Base-by-base conservation (phyloP, 1,140 invertebrate species). In the Heliconius melpomene region DNA sequence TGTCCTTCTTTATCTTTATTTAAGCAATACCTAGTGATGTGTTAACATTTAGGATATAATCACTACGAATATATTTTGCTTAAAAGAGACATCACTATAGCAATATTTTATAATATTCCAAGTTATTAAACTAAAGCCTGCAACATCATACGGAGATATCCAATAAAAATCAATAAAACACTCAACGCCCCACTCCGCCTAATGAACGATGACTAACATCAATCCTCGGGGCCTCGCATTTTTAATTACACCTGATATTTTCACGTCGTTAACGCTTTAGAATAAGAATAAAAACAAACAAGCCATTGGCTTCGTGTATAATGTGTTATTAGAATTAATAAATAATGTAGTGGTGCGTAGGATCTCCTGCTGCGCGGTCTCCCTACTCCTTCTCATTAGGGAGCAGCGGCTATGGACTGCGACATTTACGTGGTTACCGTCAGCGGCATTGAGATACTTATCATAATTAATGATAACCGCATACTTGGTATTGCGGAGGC, bases 161-260 rank as follows among this genome's bases (percentile, higher is more conserved):
- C 60, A 88, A 88, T 87, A 75, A 77, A 80, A 86, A 88, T 85
- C 84, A 88, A 90, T 89, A 87, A 88, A 90, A 87, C 82, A 73
- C 78, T 90, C 85, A 88, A 77, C 83, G 85, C 80, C 84, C 84
- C 76, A 74, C 82, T 72, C 46, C 60, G 85, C 87, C 87, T 89
- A 90, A 91, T 89, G 88, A 89, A 87, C 89, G 84, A 85, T 84
- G 84, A 83, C 88, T 81, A 84, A 85, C 89, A 90, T 92, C 83
- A 90, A 89, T 91, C 87, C 81, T 82, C 82, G 74, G 80, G 85
- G 83, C 86, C 90, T 90, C 89, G 88, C 90, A 80, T 90, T 89
- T 91, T 90, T 91, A 92, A 91, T 91, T 91, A 89, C 86, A 88
- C 87, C 90, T 88, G 84, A 92, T 92, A 89, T 91, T 93, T 92